A percentile compares a stretch with the other conserved stretches of the same genome.
Conservation (phyloP, 2,113 vertebrate species). For the Syngnathus scovelli region DNA sequence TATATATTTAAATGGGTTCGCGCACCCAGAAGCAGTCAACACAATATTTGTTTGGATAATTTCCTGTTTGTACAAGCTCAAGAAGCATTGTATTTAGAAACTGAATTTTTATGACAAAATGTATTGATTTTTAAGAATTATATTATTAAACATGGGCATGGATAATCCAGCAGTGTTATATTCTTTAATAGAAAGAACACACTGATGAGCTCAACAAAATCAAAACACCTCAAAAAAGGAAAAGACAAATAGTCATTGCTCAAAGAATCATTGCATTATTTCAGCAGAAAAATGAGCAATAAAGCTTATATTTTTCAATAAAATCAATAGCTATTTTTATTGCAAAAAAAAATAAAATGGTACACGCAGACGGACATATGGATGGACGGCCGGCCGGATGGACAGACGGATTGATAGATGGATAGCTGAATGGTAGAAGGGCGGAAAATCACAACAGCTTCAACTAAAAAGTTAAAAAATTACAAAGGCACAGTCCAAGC, state of each 20-base stretch:
- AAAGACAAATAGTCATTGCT: background rate
- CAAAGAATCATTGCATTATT: background rate
- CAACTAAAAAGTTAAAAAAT: too few species aligned
- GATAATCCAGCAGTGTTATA: background rate
- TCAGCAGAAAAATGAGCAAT: too few species aligned
- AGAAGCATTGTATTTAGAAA: background rate
- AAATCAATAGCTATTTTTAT: too few species aligned
- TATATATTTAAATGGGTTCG: background rate
- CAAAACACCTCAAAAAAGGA: background rate
- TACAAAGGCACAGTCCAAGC: too few species aligned
- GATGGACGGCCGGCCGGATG: too few species aligned
- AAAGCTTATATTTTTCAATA: too few species aligned
- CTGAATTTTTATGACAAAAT: background rate
- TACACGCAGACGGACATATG: too few species aligned
- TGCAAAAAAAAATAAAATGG: too few species aligned
- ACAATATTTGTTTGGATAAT: background rate
- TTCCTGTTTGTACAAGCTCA: background rate
- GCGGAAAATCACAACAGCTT: too few species aligned
- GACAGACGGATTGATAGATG: background rate
- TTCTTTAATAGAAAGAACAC: too few species aligned
- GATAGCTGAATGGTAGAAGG: too few species aligned
- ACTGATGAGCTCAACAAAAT: background rate
- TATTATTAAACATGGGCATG: background rate
- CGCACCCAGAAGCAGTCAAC: background rate
- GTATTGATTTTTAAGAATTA: background rate